phyloP scores from a whole-genome alignment of 23 tunicate species.

The Styela plicata region DNA sequence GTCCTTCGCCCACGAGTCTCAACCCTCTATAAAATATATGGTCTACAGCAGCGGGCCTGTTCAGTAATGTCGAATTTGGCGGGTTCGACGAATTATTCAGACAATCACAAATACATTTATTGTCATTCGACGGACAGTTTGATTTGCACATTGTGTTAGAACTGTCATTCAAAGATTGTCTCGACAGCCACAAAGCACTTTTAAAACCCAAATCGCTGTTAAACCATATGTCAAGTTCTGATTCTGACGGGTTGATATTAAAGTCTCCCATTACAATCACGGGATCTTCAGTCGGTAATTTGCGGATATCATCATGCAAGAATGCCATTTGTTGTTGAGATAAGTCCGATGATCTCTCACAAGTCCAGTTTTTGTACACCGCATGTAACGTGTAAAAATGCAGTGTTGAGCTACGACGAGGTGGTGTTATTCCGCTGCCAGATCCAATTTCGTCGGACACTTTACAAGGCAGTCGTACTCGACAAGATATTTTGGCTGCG shows the following conservation, averaged over 20 bases:
- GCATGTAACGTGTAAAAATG: slow-evolving; percentile 63
- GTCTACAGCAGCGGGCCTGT: slow-evolving; percentile 62
- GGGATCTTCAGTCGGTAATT: slow-evolving; percentile 18
- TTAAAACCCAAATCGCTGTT: slow-evolving; percentile 40
- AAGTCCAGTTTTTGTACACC: slow-evolving; percentile 83
- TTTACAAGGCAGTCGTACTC: background rate
- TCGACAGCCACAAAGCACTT: slow-evolving; percentile 41
- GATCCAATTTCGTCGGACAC: background rate
- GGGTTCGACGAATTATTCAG: slow-evolving; percentile 10
- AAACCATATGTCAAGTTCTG: slow-evolving; percentile 53
- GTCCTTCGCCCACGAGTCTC: slow-evolving; percentile 10
- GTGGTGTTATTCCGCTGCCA: background rate
- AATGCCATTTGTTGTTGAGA: slow-evolving; percentile 49
- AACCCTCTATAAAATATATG: slow-evolving; percentile 74
- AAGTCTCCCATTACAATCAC: slow-evolving; percentile 80
- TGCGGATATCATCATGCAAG: slow-evolving; percentile 28
- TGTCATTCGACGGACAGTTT: slow-evolving; percentile 1
- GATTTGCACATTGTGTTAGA: slow-evolving; percentile 4
- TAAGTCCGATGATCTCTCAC: slow-evolving; percentile 24
- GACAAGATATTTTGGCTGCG: background rate
- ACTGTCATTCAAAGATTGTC: background rate
- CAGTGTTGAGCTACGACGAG: background rate
- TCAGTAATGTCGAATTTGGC: slow-evolving; percentile 38
- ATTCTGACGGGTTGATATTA: slow-evolving; percentile 66
- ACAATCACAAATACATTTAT: slow-evolving; percentile 14